phyloP scores from a whole-genome alignment of 2,888 invertebrate species.

The Morpho achilles region DNA sequence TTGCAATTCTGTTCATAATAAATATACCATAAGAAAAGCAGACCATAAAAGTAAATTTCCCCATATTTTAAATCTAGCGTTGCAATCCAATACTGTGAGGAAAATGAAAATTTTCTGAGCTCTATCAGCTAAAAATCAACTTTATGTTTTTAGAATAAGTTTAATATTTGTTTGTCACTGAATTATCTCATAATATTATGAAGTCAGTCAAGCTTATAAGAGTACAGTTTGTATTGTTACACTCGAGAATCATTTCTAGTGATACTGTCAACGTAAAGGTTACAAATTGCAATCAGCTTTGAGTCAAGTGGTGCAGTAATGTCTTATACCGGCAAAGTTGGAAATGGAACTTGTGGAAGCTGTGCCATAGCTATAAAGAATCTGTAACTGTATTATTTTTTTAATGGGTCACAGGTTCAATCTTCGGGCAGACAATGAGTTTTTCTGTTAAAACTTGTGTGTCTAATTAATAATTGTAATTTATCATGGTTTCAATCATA shows the following conservation, averaged over 20 bases:
- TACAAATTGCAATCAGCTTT: too few relatives aligned
- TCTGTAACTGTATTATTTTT: too few relatives aligned
- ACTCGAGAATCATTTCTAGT: constrained; percentile 33
- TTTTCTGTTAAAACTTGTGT: too few relatives aligned
- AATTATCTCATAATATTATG: constrained; percentile 10
- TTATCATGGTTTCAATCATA: too few relatives aligned
- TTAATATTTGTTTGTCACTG: constrained; percentile 20
- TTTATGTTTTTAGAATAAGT: constrained; percentile 19
- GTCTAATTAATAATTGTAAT: too few relatives aligned
- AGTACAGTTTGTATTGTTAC: constrained; percentile 51
- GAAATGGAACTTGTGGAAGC: too few relatives aligned
- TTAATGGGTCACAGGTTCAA: too few relatives aligned
- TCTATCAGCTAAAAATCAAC: constrained; percentile 7
- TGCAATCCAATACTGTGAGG: constrained; percentile 27
- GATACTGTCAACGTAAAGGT: too few relatives aligned
- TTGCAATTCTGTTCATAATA: not conserved
- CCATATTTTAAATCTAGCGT: constrained; percentile 35
- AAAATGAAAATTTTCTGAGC: constrained; percentile 8
- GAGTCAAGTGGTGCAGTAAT: not conserved
- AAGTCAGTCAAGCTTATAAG: constrained; percentile 34
- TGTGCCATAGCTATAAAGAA: too few relatives aligned
- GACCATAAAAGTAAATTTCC: constrained; percentile 34
- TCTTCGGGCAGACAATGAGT: too few relatives aligned
- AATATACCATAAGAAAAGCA: constrained; percentile 7
- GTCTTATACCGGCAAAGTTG: too few relatives aligned